These are phyloP conservation scores for Epizoanthus rinbou DNA, from an alignment of 92 coral and sea anemone genomes.

Conservation along the genomic window DNA sequence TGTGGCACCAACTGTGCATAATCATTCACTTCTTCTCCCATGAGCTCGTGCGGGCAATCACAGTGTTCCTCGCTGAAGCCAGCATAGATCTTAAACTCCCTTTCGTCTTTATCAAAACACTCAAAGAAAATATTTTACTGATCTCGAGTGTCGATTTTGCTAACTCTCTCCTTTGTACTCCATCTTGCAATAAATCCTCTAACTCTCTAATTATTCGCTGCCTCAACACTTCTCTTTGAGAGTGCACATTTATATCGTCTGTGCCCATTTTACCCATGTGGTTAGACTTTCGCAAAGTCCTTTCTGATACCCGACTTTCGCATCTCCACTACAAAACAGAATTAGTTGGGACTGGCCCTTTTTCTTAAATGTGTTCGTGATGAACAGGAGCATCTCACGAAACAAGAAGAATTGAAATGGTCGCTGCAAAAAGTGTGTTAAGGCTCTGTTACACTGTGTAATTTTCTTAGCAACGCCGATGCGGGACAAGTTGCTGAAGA, in stretches of 20 bases:
- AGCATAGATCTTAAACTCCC: slow-evolving; percentile 55
- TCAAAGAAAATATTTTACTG: slow-evolving; percentile 52
- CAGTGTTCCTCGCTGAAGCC: slow-evolving; percentile 54
- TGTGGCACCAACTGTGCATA: slow-evolving; percentile 50
- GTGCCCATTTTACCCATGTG: background rate
- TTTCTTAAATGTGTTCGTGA: background rate
- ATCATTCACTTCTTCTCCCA: slow-evolving; percentile 46
- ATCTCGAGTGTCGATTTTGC: slow-evolving; percentile 41
- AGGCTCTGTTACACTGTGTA: no score
- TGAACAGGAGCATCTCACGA: background rate
- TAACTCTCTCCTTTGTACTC: slow-evolving; percentile 5
- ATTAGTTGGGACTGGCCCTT: background rate
- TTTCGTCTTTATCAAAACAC: slow-evolving; percentile 35
- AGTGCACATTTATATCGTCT: background rate
- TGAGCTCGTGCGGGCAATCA: slow-evolving; percentile 31
- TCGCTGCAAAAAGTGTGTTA: slow-evolving; percentile 1
- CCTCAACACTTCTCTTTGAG: slow-evolving; percentile 9
- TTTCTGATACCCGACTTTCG: no score
- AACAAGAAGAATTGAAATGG: slow-evolving; percentile 5
- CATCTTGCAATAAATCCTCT: slow-evolving; percentile 37
- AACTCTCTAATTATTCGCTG: slow-evolving; percentile 5
- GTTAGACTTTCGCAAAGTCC: no score
- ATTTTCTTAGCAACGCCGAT: no score
- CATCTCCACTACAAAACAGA: background rate
- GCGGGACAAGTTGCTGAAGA: no score